Evolutionary conservation across 2,113 vertebrate genomes (phyloP).

Genomic region (Sceloporus undulatus): DNA sequence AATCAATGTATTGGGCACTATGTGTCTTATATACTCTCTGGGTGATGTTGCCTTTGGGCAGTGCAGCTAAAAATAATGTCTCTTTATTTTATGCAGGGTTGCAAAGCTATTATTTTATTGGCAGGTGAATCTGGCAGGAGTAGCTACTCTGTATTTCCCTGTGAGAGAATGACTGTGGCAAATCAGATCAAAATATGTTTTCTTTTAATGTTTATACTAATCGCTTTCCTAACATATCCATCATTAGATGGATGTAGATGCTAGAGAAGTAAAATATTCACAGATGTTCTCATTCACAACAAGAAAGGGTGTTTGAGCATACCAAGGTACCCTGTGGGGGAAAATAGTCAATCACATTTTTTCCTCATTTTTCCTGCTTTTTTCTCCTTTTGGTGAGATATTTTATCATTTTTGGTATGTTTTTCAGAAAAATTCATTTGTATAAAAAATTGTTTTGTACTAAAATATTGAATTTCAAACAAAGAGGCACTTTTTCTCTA

Average conservation of each 20-base stretch:
- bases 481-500: too few relatives aligned
- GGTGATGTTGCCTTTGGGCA: constrained; percentile 37
- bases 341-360: too few relatives aligned
- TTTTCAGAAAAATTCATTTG: too few relatives aligned
- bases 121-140: constrained; percentile 31
- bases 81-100: constrained; percentile 16
- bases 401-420: too few relatives aligned
- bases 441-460: too few relatives aligned
- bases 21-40: constrained; percentile 24
- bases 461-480: too few relatives aligned
- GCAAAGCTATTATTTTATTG: constrained; percentile 14
- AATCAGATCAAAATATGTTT: constrained; percentile 26
- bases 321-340: too few relatives aligned
- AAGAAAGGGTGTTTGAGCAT: too few relatives aligned
- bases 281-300: too few relatives aligned
- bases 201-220: constrained; percentile 51
- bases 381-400: too few relatives aligned
- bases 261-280: too few relatives aligned
- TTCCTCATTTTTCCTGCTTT: too few relatives aligned
- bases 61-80: constrained; percentile 13
- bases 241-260: constrained; percentile 58
- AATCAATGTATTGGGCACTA: constrained; percentile 3
- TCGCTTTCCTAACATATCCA: constrained; percentile 35
- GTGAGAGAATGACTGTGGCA: constrained; percentile 6
- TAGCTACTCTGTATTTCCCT: constrained; percentile 44